Evolutionary conservation across 35 echinoderm and acorn worm genomes (phyloP), one percentile per base, ranked within the genome.

Genomic region (Heliocidaris tuberculata): DNA sequence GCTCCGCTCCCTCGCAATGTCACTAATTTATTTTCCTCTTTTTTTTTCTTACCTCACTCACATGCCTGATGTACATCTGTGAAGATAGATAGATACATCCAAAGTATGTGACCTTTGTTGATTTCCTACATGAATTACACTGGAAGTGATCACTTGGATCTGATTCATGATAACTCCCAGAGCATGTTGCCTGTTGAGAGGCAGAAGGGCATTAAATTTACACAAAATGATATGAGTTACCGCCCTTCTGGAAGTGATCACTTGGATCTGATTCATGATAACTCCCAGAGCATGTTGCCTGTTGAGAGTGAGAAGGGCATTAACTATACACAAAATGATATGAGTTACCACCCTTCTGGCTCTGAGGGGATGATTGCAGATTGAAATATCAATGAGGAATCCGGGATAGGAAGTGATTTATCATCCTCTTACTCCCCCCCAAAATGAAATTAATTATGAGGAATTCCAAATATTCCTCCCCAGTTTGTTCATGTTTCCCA

Each of bases 111-210:
- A 78, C 65, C 65, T 78, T 78, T 78, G 65, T 78, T 78, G 19
- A 78, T 78, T 78, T 78, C 65, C 65, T 78, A 78, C 27, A 19
- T 78, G 65, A 78, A 78, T 78, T 78, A 78, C 65, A n/a, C 65
- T 78, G 65, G 65, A 78, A 78, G 65, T 78, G 24, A 78, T 78
- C 65, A 78, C 65, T 78, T 78, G 65, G 15, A 19, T 56, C 65
- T 78, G 65, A 78, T 24, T 78, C 27, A 78, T 7, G 65, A 78
- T 78, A 19, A 60, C 65, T 70, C 4, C 65, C 8, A 78, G 52
- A 10, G 52, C 2, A 56, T 1, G 10, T 56, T n/a, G 65, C 27
- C 27, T 7, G 65, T 17, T 78, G 65, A 78, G 65, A 78, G 21
- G 21, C 65, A 78, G 65, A n/a, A 78, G 65, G 60, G 65, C 19